Base-by-base conservation (phyloP, 2,888 invertebrate genomes). In the Tinea trinotella region DNA sequence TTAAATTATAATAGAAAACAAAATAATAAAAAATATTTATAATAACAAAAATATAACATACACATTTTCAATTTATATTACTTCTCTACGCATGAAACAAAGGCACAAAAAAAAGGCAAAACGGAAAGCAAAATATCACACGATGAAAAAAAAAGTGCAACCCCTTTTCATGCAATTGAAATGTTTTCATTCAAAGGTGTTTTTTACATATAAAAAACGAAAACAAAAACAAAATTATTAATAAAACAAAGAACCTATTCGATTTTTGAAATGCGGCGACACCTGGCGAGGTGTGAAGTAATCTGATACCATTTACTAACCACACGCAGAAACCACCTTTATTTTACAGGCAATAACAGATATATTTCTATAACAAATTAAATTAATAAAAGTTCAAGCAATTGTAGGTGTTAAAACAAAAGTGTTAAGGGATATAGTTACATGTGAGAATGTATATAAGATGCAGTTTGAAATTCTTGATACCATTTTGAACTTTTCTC, bases 201-300 rank as follows among this genome's bases (percentile, higher is more conserved):
- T 7, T 30, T 30, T 30, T 30, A 30, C 30, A 7, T n/a, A 30
- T 22, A 30, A 30, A 30, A 30, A 30, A 30, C 7, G n/a, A 30
- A n/a, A n/a, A n/a, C n/a, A n/a, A n/a, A n/a, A n/a, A n/a, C n/a
- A n/a, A n/a, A n/a, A n/a, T n/a, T n/a, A n/a, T n/a, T n/a, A n/a
- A 50, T 50, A 50, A 22, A 50, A 50, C 22, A 50, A 24, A 50
- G 24, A 50, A 50, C 13, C n/a, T 24, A 12, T n/a, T 13, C n/a
- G 22, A 4, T 20, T 50, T 50, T 12, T 13, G 72, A 71, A 67
- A 67, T 69, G 78, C 75, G 77, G 79, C 83, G 82, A 83, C 83
- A 83, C 83, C 81, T 82, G 80, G 79, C 71, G 78, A 76, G 78
- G 82, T 81, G 82, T 77, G 79, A 82, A 79, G 84, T 77, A 83